Conservation (phyloP, 2,888 invertebrate genomes). For the Tachina lurida region DNA sequence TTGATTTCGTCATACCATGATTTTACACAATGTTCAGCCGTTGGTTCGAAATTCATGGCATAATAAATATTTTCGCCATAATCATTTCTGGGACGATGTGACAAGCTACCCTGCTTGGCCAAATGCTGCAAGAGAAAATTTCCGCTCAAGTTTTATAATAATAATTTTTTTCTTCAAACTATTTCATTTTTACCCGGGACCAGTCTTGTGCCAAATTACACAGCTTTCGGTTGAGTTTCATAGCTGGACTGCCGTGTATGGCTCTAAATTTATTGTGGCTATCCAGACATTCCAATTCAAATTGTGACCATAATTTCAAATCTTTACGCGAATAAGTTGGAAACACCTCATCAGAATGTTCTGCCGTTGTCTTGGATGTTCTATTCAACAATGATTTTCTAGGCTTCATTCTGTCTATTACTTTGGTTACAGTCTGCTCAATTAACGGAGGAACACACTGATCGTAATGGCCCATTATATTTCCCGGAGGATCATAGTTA, state of each 20-base stretch:
- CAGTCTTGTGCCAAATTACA: conserved; percentile 88
- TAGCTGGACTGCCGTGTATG: conserved; percentile 87
- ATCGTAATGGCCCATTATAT: conserved; percentile 66
- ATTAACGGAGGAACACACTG: conserved; percentile 65
- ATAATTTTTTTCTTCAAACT: background rate
- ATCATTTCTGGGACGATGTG: conserved; percentile 89
- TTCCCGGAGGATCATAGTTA: conserved; percentile 73
- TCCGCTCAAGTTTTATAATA: too few relatives aligned
- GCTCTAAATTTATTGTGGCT: conserved; percentile 89
- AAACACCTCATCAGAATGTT: background rate
- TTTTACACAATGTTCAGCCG: conserved; percentile 76
- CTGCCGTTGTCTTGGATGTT: background rate
- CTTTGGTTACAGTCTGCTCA: conserved; percentile 55
- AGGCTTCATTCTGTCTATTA: conserved; percentile 41
- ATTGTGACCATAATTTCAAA: conserved; percentile 77
- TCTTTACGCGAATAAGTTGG: background rate
- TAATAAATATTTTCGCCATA: conserved; percentile 94
- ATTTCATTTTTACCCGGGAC: conserved; percentile 84
- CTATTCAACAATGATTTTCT: conserved; percentile 39
- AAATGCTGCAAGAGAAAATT: conserved; percentile 73
- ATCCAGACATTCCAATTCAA: conserved; percentile 88
- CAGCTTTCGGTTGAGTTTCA: conserved; percentile 86
- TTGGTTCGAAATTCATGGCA: conserved; percentile 88
- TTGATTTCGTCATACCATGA: conserved; percentile 91
- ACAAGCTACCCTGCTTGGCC: conserved; percentile 84